Conservation (phyloP, 2,113 vertebrate genomes). For the Opisthocomus hoazin region DNA sequence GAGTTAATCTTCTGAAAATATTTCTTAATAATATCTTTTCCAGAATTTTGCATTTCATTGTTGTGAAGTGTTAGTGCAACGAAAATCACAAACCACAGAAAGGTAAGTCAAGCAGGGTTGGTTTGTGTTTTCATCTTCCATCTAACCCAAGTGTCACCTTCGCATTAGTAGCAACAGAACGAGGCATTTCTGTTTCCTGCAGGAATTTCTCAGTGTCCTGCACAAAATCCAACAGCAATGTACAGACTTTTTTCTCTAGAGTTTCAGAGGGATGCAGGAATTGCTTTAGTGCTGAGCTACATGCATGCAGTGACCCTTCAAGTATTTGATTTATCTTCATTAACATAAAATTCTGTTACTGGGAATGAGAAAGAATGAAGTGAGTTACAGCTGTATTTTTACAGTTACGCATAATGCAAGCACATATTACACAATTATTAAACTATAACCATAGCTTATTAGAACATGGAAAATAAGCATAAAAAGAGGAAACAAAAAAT, state of each 20-base stretch:
- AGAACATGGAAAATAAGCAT: background rate
- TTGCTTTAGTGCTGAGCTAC: background rate
- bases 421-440: background rate
- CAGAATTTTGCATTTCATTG: background rate
- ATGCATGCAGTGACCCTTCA: background rate
- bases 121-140: background rate
- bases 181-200: background rate
- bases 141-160: background rate
- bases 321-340: background rate
- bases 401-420: background rate
- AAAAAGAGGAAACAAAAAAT: background rate
- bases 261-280: background rate
- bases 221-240: background rate
- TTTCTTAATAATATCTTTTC: background rate
- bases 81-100: background rate
- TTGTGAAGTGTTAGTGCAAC: background rate
- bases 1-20: background rate
- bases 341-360: background rate
- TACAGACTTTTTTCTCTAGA: background rate
- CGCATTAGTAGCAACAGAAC: background rate
- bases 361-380: background rate
- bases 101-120: background rate
- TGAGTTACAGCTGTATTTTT: background rate
- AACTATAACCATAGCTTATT: background rate
- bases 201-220: background rate